These are phyloP conservation scores for Eubasilissa splendida DNA, from an alignment of 2,888 invertebrate genomes.

Conservation along the genomic window DNA sequence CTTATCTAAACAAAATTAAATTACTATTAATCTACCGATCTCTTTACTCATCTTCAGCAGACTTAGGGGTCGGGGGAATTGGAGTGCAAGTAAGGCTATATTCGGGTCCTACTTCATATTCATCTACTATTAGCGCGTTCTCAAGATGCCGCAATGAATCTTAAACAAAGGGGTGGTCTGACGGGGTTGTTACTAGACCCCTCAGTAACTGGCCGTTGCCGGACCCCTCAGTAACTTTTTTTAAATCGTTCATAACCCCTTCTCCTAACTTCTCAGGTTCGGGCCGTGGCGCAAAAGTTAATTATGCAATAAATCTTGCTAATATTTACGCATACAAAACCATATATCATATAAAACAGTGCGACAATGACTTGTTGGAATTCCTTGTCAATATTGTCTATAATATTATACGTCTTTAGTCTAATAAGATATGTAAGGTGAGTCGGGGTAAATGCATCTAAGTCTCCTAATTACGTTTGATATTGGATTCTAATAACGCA, in stretches of 20 bases:
- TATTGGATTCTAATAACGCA: too few relatives aligned
- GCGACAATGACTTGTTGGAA: too few relatives aligned
- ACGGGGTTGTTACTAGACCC: neutral
- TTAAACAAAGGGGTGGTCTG: conserved; percentile 41
- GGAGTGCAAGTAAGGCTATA: neutral
- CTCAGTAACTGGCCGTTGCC: conserved; percentile 2
- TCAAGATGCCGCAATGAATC: conserved; percentile 55
- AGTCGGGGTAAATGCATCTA: too few relatives aligned
- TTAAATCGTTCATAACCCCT: neutral
- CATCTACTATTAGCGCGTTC: conserved; percentile 54
- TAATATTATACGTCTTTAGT: too few relatives aligned
- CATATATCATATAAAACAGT: neutral
- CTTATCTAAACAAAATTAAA: too few relatives aligned
- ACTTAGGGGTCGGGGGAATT: too few relatives aligned
- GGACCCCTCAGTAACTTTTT: neutral
- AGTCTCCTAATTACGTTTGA: too few relatives aligned
- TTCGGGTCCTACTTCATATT: conserved; percentile 48
- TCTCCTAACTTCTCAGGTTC: neutral
- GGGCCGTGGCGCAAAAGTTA: neutral
- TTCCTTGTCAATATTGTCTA: too few relatives aligned
- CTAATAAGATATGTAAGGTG: too few relatives aligned
- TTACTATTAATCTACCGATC: too few relatives aligned
- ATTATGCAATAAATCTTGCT: neutral
- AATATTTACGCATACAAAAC: neutral
- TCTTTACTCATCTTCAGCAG: too few relatives aligned